These are phyloP conservation scores for Erithacus rubecula DNA, from an alignment of 2,797 vertebrate species.

Conservation along the genomic window DNA sequence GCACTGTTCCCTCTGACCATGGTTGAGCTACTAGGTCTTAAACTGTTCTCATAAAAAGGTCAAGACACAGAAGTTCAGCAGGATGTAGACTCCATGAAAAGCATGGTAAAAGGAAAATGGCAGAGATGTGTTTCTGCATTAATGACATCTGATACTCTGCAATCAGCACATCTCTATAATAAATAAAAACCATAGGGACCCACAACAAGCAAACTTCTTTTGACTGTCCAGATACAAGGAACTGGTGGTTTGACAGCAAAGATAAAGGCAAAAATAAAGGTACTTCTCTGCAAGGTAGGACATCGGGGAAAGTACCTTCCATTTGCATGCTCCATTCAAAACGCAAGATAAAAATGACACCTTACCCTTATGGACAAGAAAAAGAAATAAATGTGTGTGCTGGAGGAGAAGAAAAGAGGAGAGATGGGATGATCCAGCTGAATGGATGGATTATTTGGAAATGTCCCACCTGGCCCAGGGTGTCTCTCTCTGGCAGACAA, in stretches of 20 bases:
- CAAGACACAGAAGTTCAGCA: neutral
- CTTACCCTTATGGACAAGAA: neutral
- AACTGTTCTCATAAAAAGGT: neutral
- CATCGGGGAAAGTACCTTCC: neutral
- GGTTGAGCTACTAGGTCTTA: neutral
- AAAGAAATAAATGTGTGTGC: neutral
- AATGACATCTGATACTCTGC: neutral
- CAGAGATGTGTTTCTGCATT: neutral
- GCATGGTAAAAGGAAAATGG: neutral
- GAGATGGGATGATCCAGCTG: neutral
- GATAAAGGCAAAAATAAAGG: neutral
- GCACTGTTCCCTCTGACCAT: neutral
- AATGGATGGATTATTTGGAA: neutral
- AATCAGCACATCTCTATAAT: neutral
- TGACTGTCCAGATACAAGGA: neutral
- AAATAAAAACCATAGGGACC: neutral
- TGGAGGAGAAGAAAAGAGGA: neutral
- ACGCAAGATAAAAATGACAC: neutral
- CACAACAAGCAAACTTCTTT: neutral
- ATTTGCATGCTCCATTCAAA: neutral
- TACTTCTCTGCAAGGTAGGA: neutral
- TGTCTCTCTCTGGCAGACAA: neutral
- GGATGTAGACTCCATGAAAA: neutral
- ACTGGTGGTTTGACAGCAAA: neutral
- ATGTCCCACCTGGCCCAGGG: neutral